These are phyloP conservation scores for Arvicola amphibius DNA, from an alignment of 2,797 vertebrate genomes.

Conservation along the genomic window DNA sequence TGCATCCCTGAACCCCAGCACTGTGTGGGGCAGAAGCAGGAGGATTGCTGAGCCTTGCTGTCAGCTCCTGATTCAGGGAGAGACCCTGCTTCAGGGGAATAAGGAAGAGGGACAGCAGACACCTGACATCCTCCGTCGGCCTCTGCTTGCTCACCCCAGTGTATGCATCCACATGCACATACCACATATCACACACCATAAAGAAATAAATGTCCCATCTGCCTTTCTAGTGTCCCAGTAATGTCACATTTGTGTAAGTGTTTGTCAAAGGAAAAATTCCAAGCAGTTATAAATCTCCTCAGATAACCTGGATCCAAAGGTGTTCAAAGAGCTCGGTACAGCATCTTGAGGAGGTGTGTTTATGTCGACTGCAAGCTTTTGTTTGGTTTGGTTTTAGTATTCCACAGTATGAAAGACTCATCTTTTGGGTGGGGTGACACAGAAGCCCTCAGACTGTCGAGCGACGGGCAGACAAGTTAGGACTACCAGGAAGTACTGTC, in stretches of 20 bases:
- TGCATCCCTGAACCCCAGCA: background rate
- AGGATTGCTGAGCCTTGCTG: background rate
- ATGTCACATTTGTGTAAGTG: background rate
- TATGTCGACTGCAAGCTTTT: constrained; percentile 7
- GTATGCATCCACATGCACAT: background rate
- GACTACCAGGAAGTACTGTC: background rate
- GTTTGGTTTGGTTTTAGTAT: background rate
- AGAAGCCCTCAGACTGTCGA: background rate
- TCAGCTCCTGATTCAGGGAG: background rate
- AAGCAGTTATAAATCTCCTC: background rate
- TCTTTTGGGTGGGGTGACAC: background rate
- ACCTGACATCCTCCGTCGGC: background rate
- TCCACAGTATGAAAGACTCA: constrained; percentile 10
- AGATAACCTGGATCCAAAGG: constrained; percentile 37
- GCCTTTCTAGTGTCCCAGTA: background rate
- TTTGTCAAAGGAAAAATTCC: constrained; percentile 18
- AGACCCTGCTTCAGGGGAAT: background rate
- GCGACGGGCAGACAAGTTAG: constrained; percentile 4
- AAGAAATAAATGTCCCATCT: background rate
- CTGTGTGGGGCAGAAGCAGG: background rate
- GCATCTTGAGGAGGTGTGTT: background rate
- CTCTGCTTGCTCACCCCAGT: background rate
- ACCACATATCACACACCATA: background rate
- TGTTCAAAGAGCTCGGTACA: background rate
- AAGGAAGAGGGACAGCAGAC: background rate